Conservation (phyloP, 1,140 invertebrate species). For the Galleria mellonella region DNA sequence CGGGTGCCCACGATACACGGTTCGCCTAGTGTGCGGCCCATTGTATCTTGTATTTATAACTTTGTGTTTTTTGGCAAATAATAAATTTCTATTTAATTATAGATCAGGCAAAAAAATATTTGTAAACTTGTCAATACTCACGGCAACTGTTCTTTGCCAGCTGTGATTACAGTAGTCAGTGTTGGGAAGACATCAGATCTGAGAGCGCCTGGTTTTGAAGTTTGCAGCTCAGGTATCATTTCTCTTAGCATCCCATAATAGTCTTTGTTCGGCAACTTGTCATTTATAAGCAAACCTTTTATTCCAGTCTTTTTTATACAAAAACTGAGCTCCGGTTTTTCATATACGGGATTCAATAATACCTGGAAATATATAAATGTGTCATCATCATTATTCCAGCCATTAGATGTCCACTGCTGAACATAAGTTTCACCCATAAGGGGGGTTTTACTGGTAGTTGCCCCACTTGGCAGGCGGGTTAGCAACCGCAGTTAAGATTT, state of each 20-base stretch:
- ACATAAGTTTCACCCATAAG: too few species aligned
- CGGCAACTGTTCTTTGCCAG: conserved; percentile 70
- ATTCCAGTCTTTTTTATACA: conserved; percentile 86
- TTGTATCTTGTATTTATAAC: too few species aligned
- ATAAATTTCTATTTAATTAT: too few species aligned
- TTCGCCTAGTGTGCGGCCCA: too few species aligned
- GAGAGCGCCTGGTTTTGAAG: conserved; percentile 47
- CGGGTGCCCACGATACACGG: too few species aligned
- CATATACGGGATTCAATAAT: conserved; percentile 90
- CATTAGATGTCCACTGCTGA: too few species aligned
- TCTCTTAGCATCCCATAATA: conserved; percentile 81
- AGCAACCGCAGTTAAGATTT: too few species aligned
- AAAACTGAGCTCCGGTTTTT: conserved; percentile 84
- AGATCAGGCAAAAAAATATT: too few species aligned
- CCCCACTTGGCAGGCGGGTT: too few species aligned
- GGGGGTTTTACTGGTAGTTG: too few species aligned
- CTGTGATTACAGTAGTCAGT: conserved; percentile 75
- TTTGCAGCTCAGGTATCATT: conserved; percentile 71
- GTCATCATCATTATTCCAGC: too few species aligned
- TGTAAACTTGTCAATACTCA: conserved; percentile 75
- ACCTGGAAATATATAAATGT: conserved; percentile 71
- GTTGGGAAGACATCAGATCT: conserved; percentile 53
- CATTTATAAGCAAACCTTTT: conserved; percentile 82
- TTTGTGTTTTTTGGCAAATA: too few species aligned
- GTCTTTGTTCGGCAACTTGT: conserved; percentile 79